Percentiles rank a stretch among this genome's conserved stretches.
Evolutionary conservation across 2,888 invertebrate species (phyloP).

Genomic region (Cryptops parisi): DNA sequence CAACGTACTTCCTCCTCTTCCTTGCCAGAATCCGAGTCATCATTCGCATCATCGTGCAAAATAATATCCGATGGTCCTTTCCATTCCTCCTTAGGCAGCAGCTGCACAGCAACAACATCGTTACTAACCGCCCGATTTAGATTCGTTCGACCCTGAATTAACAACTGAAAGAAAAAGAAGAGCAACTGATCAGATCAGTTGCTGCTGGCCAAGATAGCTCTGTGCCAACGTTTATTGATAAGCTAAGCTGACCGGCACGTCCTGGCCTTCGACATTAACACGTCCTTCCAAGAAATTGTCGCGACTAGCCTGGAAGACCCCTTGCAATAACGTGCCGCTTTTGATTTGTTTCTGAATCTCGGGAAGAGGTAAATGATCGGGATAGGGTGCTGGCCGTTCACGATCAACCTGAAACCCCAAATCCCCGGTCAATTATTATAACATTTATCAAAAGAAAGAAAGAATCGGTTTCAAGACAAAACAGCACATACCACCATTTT

Average conservation of each 20-base stretch:
- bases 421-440: not conserved
- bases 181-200: no score
- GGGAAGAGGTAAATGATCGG: constrained; percentile 63
- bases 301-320: constrained; percentile 56
- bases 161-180: constrained; percentile 30
- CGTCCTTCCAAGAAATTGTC: constrained; percentile 90
- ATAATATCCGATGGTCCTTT: constrained; percentile 60
- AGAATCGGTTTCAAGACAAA: no score
- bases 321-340: constrained; percentile 55
- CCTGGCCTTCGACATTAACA: constrained; percentile 61
- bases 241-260: constrained; percentile 52
- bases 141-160: constrained; percentile 68
- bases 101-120: constrained; percentile 78
- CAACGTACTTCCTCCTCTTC: constrained; percentile 47
- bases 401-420: no score
- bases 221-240: no score
- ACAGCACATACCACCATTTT: no score
- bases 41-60: constrained; percentile 32
- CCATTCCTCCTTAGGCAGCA: constrained; percentile 83
- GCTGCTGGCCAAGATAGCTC: no score
- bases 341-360: constrained; percentile 68
- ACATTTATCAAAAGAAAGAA: not conserved
- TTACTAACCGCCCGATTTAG: constrained; percentile 91
- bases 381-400: constrained; percentile 62
- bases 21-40: no score